These are phyloP conservation scores for Solenodon paradoxus DNA, from an alignment of 2,113 vertebrate genomes.

Conservation along the genomic window DNA sequence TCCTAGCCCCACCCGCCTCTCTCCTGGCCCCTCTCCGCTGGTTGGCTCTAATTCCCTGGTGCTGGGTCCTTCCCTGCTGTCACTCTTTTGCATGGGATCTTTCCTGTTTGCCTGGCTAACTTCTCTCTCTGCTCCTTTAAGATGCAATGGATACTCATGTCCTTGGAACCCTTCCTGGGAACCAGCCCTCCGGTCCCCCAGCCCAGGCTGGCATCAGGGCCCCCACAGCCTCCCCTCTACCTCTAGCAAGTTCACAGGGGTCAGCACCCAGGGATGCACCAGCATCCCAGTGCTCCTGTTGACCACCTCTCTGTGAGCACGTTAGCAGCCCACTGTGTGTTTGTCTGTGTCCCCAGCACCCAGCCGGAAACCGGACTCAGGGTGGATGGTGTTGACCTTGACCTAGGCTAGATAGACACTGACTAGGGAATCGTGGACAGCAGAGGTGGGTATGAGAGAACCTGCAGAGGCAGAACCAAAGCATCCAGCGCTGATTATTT, in stretches of 20 bases:
- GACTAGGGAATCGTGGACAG: not conserved
- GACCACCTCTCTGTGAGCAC: not conserved
- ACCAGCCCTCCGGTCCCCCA: not conserved
- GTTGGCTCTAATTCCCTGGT: fast-evolving
- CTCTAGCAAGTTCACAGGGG: not conserved
- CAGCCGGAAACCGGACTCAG: not conserved
- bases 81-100: not conserved
- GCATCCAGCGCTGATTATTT: not conserved
- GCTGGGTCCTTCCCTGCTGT: fast-evolving
- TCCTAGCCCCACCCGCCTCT: not conserved
- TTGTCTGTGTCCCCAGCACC: not conserved
- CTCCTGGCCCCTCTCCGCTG: not conserved
- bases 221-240: no score
- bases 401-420: not conserved
- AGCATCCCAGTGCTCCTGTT: not conserved
- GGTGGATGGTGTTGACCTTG: not conserved
- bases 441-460: not conserved
- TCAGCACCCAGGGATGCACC: not conserved
- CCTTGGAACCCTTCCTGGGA: not conserved
- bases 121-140: not conserved
- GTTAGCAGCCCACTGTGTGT: not conserved
- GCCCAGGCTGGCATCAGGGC: not conserved
- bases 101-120: not conserved
- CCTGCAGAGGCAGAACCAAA: not conserved
- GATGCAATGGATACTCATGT: not conserved